Evolutionary conservation across 2,888 invertebrate genomes (phyloP).

Genomic region (Zygothrica quintamaculata): DNA sequence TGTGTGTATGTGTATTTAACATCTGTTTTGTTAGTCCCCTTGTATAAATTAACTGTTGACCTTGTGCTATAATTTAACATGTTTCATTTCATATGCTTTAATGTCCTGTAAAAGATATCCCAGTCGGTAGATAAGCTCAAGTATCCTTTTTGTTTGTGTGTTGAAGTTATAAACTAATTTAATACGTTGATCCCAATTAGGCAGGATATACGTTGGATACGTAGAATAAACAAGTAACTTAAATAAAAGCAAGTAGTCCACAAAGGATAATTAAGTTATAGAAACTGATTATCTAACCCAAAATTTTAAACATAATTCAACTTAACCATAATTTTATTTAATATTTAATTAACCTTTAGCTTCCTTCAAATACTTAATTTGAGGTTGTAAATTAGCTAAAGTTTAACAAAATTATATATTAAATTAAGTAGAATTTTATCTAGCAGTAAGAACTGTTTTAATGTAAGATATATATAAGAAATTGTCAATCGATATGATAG

Average conservation of each 20-base stretch:
- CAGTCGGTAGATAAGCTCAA: constrained; percentile 33
- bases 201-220: constrained; percentile 28
- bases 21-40: constrained; percentile 46
- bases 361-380: too few relatives aligned
- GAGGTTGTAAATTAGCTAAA: too few relatives aligned
- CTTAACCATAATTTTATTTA: too few relatives aligned
- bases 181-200: constrained; percentile 55
- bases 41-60: constrained; percentile 74
- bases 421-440: too few relatives aligned
- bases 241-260: constrained; percentile 32
- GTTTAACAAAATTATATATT: too few relatives aligned
- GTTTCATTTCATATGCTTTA: constrained; percentile 66
- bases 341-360: too few relatives aligned
- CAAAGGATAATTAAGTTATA: too few relatives aligned
- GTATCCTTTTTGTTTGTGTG: constrained; percentile 34
- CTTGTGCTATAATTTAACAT: constrained; percentile 64
- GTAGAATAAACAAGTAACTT: constrained; percentile 27
- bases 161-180: constrained; percentile 40
- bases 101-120: constrained; percentile 38
- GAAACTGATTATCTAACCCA: constrained; percentile 37
- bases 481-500: constrained; percentile 53
- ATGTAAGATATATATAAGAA: too few relatives aligned
- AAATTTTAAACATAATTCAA: background rate
- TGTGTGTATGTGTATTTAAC: constrained; percentile 16
- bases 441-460: too few relatives aligned